Evolutionary conservation across 37 sponge, comb jelly and placozoan species (phyloP), one percentile per base, ranked within the genome.

Genomic region (Axinella damicornis): DNA sequence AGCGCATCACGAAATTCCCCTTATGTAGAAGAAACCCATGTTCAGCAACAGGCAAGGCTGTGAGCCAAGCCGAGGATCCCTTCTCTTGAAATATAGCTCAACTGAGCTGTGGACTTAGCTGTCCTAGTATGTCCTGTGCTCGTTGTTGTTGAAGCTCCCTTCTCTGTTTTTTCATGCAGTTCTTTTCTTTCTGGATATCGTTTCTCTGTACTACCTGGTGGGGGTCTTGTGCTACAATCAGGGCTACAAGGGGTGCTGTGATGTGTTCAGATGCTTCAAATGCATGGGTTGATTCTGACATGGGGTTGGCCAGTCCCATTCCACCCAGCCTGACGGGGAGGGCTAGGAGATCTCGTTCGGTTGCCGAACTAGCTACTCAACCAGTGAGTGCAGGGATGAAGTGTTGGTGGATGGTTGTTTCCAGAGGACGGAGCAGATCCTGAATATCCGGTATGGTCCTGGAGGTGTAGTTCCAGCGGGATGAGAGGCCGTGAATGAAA

Each of bases 371-470:
- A 27, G 76, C 18, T 31, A 4, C 17, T 76, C 34, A 2, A 36
- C 76, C 60, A 34, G 59, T 76, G 13, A 76, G 58, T 24, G 58
- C 30, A 21, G 76, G 76, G 35, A 76, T 76, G 19, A 57, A 58
- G 59, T 19, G 21, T 21, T 20, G n/a, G 52, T 39, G 73, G 19
- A 77, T 77, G 33, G 69, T 54, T 39, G 19, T 56, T 30, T 85
- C 86, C 53, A 85, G 79, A 13, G 86, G 86, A 32, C 67, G 40
- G 20, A 78, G 35, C 30, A 67, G 79, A 1, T 78, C 69, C n/a
- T 40, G 21, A 34, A 77, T 85, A 46, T 82, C 25, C 12, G 80
- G 80, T 25, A 67, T 79, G 54, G 80, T 79, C 37, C 80, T 28
- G 12, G 55, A 27, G n/a, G 65, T n/a, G 69, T 66, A 79, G 11